Evolutionary conservation across 2,888 invertebrate species (phyloP).

Genomic region (Mesorhabditis spiculigera): DNA sequence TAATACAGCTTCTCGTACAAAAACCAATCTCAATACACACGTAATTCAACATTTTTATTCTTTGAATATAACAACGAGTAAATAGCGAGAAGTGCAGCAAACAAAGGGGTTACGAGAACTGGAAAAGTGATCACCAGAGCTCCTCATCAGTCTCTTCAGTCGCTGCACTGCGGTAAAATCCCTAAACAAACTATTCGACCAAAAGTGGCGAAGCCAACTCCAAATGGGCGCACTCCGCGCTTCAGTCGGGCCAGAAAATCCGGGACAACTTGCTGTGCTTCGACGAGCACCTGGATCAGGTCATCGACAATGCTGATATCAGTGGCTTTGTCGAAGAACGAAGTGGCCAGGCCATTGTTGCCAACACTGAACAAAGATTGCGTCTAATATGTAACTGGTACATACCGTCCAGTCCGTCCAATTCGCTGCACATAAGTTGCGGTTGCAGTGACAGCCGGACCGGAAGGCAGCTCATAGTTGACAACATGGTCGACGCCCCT

Average conservation of each 20-base stretch:
- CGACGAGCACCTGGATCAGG: slow-evolving; percentile 63
- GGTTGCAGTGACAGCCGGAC: slow-evolving; percentile 48
- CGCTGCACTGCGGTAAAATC: too few species aligned
- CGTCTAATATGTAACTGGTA: too few species aligned
- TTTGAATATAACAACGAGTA: too few species aligned
- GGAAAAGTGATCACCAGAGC: too few species aligned
- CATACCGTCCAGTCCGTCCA: slow-evolving; percentile 61
- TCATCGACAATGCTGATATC: slow-evolving; percentile 68
- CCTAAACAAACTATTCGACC: too few species aligned
- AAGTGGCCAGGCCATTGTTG: slow-evolving; percentile 61
- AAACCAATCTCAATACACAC: too few species aligned
- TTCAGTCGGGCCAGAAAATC: slow-evolving; percentile 67
- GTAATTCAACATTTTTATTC: too few species aligned
- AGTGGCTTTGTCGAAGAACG: slow-evolving; percentile 67
- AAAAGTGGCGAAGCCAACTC: too few species aligned
- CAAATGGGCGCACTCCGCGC: neutral
- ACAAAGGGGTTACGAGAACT: too few species aligned
- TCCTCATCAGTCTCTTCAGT: too few species aligned
- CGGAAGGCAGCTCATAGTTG: slow-evolving; percentile 62
- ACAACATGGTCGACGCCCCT: slow-evolving; percentile 60
- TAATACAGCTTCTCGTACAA: too few species aligned
- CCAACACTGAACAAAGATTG: slow-evolving; percentile 60
- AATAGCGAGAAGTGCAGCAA: too few species aligned
- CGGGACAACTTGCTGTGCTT: slow-evolving; percentile 76
- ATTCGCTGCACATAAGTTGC: slow-evolving; percentile 63